Evolutionary conservation across 2,888 invertebrate species (phyloP).

Genomic region (Oxytorus armatus): DNA sequence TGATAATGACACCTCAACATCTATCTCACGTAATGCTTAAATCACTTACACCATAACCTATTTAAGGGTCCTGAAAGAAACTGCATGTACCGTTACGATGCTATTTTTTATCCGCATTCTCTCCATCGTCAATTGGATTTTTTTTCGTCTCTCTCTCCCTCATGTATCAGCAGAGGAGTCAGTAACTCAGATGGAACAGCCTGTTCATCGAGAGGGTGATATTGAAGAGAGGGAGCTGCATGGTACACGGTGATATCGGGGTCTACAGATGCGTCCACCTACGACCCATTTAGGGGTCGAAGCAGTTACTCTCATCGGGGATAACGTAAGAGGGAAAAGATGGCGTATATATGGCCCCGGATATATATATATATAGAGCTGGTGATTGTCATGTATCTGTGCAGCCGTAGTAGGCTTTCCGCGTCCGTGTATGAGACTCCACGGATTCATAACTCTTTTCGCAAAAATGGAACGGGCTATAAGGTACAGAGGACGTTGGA

Average conservation of each 20-base stretch:
- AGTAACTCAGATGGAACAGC: slow-evolving; percentile 48
- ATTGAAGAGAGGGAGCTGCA: slow-evolving; percentile 22
- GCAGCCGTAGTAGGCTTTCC: slow-evolving; percentile 50
- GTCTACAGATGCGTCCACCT: slow-evolving; percentile 52
- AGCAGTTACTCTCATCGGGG: slow-evolving; percentile 47
- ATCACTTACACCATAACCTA: not conserved
- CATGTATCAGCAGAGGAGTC: slow-evolving; percentile 24
- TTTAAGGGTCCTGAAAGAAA: not conserved
- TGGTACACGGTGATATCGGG: slow-evolving; percentile 41
- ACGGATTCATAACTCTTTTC: slow-evolving; percentile 75
- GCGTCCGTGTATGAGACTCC: slow-evolving; percentile 30
- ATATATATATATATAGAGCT: not conserved
- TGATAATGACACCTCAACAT: slow-evolving; percentile 1
- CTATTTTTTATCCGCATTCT: slow-evolving; percentile 10
- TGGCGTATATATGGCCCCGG: not conserved
- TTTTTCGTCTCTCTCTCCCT: not conserved
- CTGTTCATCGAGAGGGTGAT: slow-evolving; percentile 46
- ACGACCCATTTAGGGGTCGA: slow-evolving; percentile 62
- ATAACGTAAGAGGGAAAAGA: slow-evolving; percentile 49
- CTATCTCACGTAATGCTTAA: not conserved
- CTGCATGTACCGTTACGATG: not conserved
- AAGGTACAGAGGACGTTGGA: not conserved
- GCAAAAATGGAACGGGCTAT: slow-evolving; percentile 70
- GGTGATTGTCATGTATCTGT: slow-evolving; percentile 12
- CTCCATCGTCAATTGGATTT: slow-evolving; percentile 7